Percentiles rank a stretch among this genome's conserved stretches.
Evolutionary conservation across 2,888 invertebrate genomes (phyloP).

Genomic region (Drosophila recens): DNA sequence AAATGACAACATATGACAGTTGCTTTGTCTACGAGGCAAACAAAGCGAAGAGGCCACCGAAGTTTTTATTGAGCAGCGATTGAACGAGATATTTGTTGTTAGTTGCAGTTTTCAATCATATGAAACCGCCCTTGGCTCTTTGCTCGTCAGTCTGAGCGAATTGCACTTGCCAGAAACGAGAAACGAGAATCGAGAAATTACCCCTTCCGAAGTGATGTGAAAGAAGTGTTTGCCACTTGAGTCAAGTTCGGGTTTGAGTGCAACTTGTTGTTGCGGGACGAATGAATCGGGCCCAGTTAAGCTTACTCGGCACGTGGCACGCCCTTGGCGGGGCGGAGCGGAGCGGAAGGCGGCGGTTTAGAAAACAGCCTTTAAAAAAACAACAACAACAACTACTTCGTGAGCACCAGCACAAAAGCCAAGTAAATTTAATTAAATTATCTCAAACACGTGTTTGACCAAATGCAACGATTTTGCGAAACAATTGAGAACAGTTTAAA

Average conservation of each 20-base stretch:
- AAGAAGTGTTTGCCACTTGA: conserved; percentile 77
- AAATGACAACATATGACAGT: conserved; percentile 69
- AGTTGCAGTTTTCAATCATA: background rate
- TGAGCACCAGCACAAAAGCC: conserved; percentile 53
- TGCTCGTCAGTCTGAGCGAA: conserved; percentile 6
- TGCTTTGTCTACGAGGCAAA: conserved; percentile 56
- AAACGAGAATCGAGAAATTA: conserved; percentile 28
- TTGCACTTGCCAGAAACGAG: conserved; percentile 62
- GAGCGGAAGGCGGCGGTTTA: conserved; percentile 17
- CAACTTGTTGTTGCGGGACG: conserved; percentile 32
- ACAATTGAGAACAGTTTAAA: conserved; percentile 77
- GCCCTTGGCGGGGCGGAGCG: conserved; percentile 13
- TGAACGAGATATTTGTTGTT: background rate
- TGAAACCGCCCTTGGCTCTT: conserved; percentile 21
- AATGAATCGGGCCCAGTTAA: conserved; percentile 5
- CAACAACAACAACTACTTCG: conserved; percentile 12
- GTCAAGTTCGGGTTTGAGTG: conserved; percentile 43
- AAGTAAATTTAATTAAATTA: conserved; percentile 84
- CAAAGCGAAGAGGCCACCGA: conserved; percentile 66
- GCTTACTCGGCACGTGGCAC: conserved; percentile 65
- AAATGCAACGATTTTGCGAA: conserved; percentile 81
- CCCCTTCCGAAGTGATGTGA: conserved; percentile 38
- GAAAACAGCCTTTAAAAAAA: conserved; percentile 23
- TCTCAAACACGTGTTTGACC: conserved; percentile 83
- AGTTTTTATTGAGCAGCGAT: conserved; percentile 39